Base-by-base conservation (phyloP, 1,140 invertebrate genomes). In the Zaprionus kolodkinae region DNA sequence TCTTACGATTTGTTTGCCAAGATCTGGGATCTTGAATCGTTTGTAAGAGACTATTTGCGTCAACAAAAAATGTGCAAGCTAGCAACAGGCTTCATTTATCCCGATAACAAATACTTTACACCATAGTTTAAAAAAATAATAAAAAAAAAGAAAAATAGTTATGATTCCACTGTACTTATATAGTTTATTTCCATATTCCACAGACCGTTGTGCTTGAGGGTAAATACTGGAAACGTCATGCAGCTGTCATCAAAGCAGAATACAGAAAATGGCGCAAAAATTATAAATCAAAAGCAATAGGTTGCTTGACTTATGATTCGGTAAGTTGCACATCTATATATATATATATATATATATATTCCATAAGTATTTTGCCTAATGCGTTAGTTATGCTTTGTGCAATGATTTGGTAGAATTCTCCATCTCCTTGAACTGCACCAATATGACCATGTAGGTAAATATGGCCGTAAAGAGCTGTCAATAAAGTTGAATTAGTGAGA, bases 201-300 rank as follows among this genome's bases (percentile, higher is more conserved):
- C 65, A 92, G 91, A 92, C 85, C 66, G 91, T 92, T 74, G 91
- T 92, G 50, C 81, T 92, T 67, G 91, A 92, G 63, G 91, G 91
- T 61, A 92, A 99, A 95, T 99, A 99, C 93, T 99, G 99, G 99
- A 99, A 99, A 94, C 93, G 99, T 92, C 96, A 98, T 94, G 95
- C 99, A 63, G 97, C 98, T 79, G 98, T 98, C 21, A 98, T 99
- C 17, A 98, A 98, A 84, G 98, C 98, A 61, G 99, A 99, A 94
- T 99, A 99, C 94, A 99, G 99, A 95, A 99, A 98, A 96, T 99
- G 99, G 99, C 95, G 99, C 52, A 96, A 97, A 94, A 99, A 97
- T 94, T 98, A 97, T 94, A 96, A 97, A 89, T 97, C 97, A 93
- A 95, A 95, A 92, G 94, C 96, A 85, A 94, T 96, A 87, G 97